phyloP scores from a whole-genome alignment of 1,140 invertebrate genomes.

The Colletes gigas region DNA sequence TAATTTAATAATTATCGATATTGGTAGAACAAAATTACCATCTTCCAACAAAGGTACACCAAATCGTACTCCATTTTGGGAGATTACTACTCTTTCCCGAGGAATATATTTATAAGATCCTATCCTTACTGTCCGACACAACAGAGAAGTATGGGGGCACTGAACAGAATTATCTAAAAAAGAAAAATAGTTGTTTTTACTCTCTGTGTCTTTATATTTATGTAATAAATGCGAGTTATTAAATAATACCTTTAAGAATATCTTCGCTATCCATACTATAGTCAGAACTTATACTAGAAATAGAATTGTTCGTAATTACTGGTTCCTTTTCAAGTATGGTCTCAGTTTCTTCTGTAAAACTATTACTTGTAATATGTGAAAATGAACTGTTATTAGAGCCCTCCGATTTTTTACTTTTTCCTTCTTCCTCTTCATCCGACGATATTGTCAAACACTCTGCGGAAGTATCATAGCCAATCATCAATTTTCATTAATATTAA shows the following conservation, averaged over 20 bases:
- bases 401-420: slow-evolving; percentile 45
- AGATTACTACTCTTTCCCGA: slow-evolving; percentile 85
- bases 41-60: slow-evolving; percentile 85
- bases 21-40: slow-evolving; percentile 69
- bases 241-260: slow-evolving; percentile 50
- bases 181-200: slow-evolving; percentile 51
- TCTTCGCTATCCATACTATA: slow-evolving; percentile 50
- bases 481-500: not conserved
- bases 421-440: slow-evolving; percentile 78
- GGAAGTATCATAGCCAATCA: slow-evolving; percentile 13
- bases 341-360: slow-evolving; percentile 63
- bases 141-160: slow-evolving; percentile 78
- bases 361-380: slow-evolving; percentile 38
- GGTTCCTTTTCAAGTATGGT: slow-evolving; percentile 81
- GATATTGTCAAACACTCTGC: slow-evolving; percentile 79
- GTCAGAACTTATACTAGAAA: slow-evolving; percentile 51
- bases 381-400: slow-evolving; percentile 39
- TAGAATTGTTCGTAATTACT: slow-evolving; percentile 77
- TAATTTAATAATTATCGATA: not conserved
- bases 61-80: slow-evolving; percentile 85
- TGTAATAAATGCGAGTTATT: not conserved
- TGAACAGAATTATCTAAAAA: slow-evolving; percentile 47
- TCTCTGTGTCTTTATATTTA: slow-evolving; percentile 75
- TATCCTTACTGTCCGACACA: slow-evolving; percentile 89
- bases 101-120: slow-evolving; percentile 89